Percentiles rank a stretch among this genome's conserved stretches.
phyloP scores from a whole-genome alignment of 2,888 invertebrate genomes.

The Pherbina coryleti region DNA sequence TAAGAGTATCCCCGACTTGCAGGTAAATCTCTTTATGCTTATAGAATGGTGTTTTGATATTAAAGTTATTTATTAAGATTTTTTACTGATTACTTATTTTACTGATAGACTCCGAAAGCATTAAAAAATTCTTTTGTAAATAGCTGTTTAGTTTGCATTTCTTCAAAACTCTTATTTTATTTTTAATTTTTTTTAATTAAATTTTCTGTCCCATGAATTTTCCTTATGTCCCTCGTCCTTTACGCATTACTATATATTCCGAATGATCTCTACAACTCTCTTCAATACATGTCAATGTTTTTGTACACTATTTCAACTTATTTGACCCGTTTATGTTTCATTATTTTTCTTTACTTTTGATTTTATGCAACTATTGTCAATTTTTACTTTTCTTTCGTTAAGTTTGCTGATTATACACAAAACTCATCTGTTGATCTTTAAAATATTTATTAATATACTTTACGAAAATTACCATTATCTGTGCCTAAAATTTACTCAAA shows the following conservation, averaged over 20 bases:
- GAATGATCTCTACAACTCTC: not conserved
- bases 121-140: not conserved
- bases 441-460: not conserved
- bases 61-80: not conserved
- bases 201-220: conserved; percentile 36
- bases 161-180: conserved; percentile 25
- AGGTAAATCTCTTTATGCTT: conserved; percentile 73
- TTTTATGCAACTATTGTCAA: not conserved
- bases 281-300: not conserved
- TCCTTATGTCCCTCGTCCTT: conserved; percentile 37
- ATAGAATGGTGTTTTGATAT: conserved; percentile 25
- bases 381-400: not conserved
- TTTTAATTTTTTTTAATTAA: conserved; percentile 30
- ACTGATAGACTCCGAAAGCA: not conserved
- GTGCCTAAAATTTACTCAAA: conserved; percentile 29
- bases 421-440: conserved; percentile 30
- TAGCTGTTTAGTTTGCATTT: conserved; percentile 31
- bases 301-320: conserved; percentile 13
- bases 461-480: conserved; percentile 12
- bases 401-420: conserved; percentile 31
- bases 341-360: not conserved
- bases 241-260: conserved; percentile 16
- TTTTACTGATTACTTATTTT: not conserved
- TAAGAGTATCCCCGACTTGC: conserved; percentile 86
- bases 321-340: not conserved